Base-by-base conservation (phyloP, 1,140 invertebrate genomes). In the Saccostrea cuccullata region DNA sequence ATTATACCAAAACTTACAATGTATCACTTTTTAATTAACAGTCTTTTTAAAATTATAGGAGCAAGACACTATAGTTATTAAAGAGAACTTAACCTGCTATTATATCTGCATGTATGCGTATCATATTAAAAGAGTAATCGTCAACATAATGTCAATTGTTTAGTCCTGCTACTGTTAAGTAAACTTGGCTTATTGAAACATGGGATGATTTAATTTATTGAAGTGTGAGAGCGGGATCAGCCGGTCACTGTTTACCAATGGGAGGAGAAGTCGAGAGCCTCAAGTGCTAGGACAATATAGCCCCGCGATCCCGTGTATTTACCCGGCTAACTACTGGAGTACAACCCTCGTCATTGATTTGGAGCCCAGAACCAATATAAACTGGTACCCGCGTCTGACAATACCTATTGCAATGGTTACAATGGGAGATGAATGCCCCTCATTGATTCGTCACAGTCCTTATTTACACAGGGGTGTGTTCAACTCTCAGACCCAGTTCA, bases 171-270 rank as follows among this genome's bases (percentile, higher is more conserved):
- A 6, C 70, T 9, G 12, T 30, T 8, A 36, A 20, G 58, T 77
- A 77, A 77, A 77, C 47, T 77, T 77, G 70, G 70, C 26, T 30
- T 77, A 77, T 30, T 30, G 70, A 77, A 77, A 77, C 70, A 77
- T 30, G 9, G 70, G 12, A 77, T 77, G 23, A 77, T 77, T 77
- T 77, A 77, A 64, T 36, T 26, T 17, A 36, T 77, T 36, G 12
- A 26, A 77, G 70, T 77, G 70, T 77, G 70, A 77, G 70, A 77
- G 26, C 70, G 11, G 4, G 70, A 77, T 77, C 70, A 77, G 23
- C 70, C 70, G 70, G 70, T 77, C 23, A 26, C 26, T 77, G 30
- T 77, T 77, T 77, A 36, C 30, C 3, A 15, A 77, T 2, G 70
- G 70, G 70, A 26, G 70, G 70, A 36, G 26, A 30, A 77, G 26